Evolutionary conservation across 2,888 invertebrate species (phyloP), one percentile per base, ranked within the genome.

Genomic region (Monochamus alternatus): DNA sequence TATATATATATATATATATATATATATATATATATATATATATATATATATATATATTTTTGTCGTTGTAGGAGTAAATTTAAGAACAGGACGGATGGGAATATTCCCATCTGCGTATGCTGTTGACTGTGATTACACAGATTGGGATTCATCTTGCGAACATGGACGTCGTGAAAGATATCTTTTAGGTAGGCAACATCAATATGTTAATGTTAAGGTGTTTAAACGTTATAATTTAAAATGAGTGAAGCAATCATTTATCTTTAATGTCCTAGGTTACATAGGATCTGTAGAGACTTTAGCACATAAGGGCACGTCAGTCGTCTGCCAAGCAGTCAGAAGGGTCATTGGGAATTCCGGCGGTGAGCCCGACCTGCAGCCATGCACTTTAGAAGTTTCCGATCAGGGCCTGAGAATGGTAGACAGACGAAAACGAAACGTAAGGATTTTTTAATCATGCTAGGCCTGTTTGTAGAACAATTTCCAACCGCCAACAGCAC

Each of bases 71-170:
- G 97, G 97, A 64, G 96, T 98, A 0, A 99, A 99, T 90, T 91
- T 99, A 82, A 92, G 98, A 84, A 97, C 98, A 2, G 97, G 97
- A 12, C 93, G 96, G 81, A 86, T 89, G 86, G 99, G 99, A 43
- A 97, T 98, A 80, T 99, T 99, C 87, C 99, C 99, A 3, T 96
- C 97, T 76, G 98, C 98, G 12, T 98, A 98, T 86, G 98, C 97
- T 43, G 98, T 98, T 32, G 98, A 99, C 87, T 94, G 98, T 90
- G 98, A 98, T 85, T 97, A 98, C 89, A 96, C 96, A 85, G 98
- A 99, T 85, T 98, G 98, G 87, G 97, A 98, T 89, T 95, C 97
- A 4, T 92, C 94, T 60, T 94, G 94, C 82, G 94, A 95, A 79
- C 95, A 95, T 89, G 95, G 95, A 22, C 94, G 96, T 88, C 92